Conservation (phyloP, 2,888 invertebrate species). For the Pomacea canaliculata region DNA sequence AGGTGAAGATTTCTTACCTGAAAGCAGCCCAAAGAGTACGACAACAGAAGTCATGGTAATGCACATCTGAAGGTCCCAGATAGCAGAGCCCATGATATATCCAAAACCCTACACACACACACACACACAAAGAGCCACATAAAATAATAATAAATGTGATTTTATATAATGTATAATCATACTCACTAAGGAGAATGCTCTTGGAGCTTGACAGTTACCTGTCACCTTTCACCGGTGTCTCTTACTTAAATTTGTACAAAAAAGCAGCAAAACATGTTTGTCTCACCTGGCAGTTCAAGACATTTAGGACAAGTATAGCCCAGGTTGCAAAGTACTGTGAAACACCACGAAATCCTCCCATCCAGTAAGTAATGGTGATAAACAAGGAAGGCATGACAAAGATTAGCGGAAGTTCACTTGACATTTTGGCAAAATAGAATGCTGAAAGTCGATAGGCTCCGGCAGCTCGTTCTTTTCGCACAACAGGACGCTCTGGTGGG, state of each 20-base stretch:
- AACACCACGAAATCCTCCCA: constrained; percentile 78
- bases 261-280: background rate
- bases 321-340: constrained; percentile 78
- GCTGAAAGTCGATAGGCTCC: constrained; percentile 85
- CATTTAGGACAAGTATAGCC: constrained; percentile 79
- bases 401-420: constrained; percentile 82
- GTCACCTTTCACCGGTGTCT: too few species aligned
- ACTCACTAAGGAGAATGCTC: too few species aligned
- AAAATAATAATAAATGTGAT: too few species aligned
- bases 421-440: constrained; percentile 85
- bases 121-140: background rate
- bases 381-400: constrained; percentile 82
- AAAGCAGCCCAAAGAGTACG: constrained; percentile 81
- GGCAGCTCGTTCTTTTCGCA: constrained; percentile 83
- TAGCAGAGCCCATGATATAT: constrained; percentile 82
- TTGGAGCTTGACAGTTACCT: too few species aligned
- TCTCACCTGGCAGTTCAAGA: constrained; percentile 79
- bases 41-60: constrained; percentile 83
- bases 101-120: constrained; percentile 70
- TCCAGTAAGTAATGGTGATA: constrained; percentile 82
- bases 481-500: constrained; percentile 83
- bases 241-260: too few species aligned
- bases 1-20: constrained; percentile 64
- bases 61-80: constrained; percentile 83
- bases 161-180: too few species aligned